These are phyloP conservation scores for Melanerpes aurifrons DNA, from an alignment of 2,113 vertebrate genomes.

Conservation along the genomic window DNA sequence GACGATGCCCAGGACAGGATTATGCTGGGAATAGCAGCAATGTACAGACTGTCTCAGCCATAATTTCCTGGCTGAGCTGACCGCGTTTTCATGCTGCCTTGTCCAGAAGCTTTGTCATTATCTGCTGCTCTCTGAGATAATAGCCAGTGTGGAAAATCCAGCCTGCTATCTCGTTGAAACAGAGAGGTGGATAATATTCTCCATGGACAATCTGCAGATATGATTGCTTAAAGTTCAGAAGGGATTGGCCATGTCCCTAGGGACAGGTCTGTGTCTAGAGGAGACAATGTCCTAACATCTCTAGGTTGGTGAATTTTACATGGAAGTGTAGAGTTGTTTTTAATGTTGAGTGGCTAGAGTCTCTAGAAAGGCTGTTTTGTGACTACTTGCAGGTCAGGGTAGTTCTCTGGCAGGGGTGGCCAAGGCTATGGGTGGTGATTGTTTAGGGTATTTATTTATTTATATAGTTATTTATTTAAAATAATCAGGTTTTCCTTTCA, in stretches of 20 bases:
- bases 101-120: slow-evolving; percentile 65
- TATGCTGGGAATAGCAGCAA: slow-evolving; percentile 33
- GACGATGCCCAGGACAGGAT: slow-evolving; percentile 57
- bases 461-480: not conserved
- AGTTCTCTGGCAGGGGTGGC: not conserved
- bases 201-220: slow-evolving; percentile 47
- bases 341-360: not conserved
- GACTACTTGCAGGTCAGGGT: not conserved
- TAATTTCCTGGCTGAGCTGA: slow-evolving; percentile 64
- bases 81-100: slow-evolving; percentile 33
- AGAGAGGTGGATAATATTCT: slow-evolving; percentile 60
- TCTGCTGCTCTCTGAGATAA: slow-evolving; percentile 63
- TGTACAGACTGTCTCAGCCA: slow-evolving; percentile 50
- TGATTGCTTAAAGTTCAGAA: slow-evolving; percentile 28
- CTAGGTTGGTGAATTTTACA: not conserved
- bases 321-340: not conserved
- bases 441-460: not conserved
- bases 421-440: not conserved
- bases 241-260: slow-evolving; percentile 3
- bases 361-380: not conserved
- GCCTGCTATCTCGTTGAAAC: slow-evolving; percentile 55
- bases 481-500: not conserved
- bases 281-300: not conserved
- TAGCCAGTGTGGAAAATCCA: slow-evolving; percentile 64
- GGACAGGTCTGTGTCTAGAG: not conserved